These are phyloP conservation scores for Spea bombifrons DNA, from an alignment of 2,113 vertebrate genomes.

Conservation along the genomic window DNA sequence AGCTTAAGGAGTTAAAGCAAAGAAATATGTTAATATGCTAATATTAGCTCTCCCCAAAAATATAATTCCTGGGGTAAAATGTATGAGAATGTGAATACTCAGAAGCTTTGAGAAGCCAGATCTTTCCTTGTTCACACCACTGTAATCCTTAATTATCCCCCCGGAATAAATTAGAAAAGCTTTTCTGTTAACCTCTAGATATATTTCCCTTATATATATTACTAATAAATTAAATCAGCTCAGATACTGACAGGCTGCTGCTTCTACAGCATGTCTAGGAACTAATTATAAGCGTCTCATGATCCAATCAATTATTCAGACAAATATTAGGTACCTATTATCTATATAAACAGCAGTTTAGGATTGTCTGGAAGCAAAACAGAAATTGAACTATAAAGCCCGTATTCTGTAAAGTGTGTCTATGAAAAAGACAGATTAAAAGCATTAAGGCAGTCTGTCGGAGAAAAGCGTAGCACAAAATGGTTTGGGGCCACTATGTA, in stretches of 20 bases:
- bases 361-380: conserved; percentile 12
- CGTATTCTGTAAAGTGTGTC: not conserved
- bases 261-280: conserved; percentile 78
- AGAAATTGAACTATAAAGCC: not conserved
- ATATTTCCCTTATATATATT: conserved; percentile 56
- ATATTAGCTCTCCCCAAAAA: not conserved
- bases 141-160: conserved; percentile 34
- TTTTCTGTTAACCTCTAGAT: conserved; percentile 52
- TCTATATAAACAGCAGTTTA: conserved; percentile 62
- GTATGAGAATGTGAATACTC: conserved; percentile 27
- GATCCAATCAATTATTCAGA: conserved; percentile 94
- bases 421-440: conserved; percentile 52
- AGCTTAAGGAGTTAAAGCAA: no score
- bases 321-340: conserved; percentile 86
- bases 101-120: conserved; percentile 45
- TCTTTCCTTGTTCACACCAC: accelerated
- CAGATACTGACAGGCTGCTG: conserved; percentile 56
- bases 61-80: conserved; percentile 13
- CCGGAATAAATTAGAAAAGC: conserved; percentile 37
- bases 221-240: conserved; percentile 61
- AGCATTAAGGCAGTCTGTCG: conserved; percentile 51
- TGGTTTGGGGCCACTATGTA: not conserved
- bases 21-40: no score
- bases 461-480: conserved; percentile 47
- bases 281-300: conserved; percentile 87